phyloP scores from a whole-genome alignment of 2,888 invertebrate species.

The Conomelus anceps region DNA sequence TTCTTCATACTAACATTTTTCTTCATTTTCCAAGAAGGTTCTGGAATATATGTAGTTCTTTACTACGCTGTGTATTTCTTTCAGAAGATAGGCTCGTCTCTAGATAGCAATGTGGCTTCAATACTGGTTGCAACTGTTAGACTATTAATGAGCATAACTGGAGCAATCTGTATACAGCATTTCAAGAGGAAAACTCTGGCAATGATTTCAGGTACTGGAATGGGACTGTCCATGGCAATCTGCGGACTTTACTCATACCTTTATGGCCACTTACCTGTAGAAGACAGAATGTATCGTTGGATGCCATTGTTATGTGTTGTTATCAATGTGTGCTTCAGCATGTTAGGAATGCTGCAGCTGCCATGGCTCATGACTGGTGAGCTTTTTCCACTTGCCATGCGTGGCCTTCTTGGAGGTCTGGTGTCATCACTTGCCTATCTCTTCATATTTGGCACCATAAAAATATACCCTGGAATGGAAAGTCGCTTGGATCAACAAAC shows the following conservation, averaged over 20 bases:
- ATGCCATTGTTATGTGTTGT: slow-evolving; percentile 55
- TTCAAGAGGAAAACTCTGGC: slow-evolving; percentile 58
- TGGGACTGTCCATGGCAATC: slow-evolving; percentile 54
- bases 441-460: slow-evolving; percentile 62
- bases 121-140: slow-evolving; percentile 60
- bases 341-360: slow-evolving; percentile 65
- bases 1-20: slow-evolving; percentile 58
- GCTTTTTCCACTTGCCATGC: slow-evolving; percentile 56
- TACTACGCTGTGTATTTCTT: slow-evolving; percentile 67
- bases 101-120: slow-evolving; percentile 60
- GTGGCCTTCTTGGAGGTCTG: slow-evolving; percentile 62
- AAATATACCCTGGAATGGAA: slow-evolving; percentile 57
- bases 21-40: slow-evolving; percentile 62
- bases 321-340: slow-evolving; percentile 62
- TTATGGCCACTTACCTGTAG: slow-evolving; percentile 34
- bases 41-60: slow-evolving; percentile 64
- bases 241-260: slow-evolving; percentile 36
- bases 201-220: slow-evolving; percentile 56
- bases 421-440: slow-evolving; percentile 63
- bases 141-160: slow-evolving; percentile 58
- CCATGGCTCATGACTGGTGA: slow-evolving; percentile 72
- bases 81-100: slow-evolving; percentile 58
- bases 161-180: slow-evolving; percentile 58
- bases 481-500: slow-evolving; percentile 46
- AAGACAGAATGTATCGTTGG: slow-evolving; percentile 39